Evolutionary conservation across 37 sponge, comb jelly and placozoan genomes (phyloP).

Genomic region (Ianthella basta): DNA sequence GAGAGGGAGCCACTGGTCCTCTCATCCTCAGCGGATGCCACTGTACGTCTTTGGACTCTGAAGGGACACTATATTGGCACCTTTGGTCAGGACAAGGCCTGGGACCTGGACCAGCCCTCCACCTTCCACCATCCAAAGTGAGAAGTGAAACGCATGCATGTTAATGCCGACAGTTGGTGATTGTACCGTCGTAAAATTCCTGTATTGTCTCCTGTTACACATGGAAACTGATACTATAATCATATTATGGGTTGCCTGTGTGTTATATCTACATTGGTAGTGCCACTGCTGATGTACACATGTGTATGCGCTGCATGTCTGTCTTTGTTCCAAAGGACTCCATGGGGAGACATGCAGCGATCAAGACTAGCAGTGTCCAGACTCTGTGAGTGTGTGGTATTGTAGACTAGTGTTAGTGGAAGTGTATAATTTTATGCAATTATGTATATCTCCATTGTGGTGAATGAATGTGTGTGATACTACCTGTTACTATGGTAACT

Average conservation of each 20-base stretch:
- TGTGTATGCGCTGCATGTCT: background rate
- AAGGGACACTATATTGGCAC: conserved; percentile 87
- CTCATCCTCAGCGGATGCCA: conserved; percentile 84
- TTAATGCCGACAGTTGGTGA: background rate
- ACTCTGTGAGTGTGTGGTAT: background rate
- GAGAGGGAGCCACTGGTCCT: conserved; percentile 66
- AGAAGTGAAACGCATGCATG: background rate
- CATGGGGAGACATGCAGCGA: conserved; percentile 30
- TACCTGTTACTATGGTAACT: too few relatives aligned
- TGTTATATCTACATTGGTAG: too few relatives aligned
- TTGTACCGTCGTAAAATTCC: too few relatives aligned
- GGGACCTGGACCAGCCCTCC: conserved; percentile 54
- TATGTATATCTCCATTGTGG: background rate
- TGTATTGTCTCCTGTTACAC: too few relatives aligned
- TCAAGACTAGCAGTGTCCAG: background rate
- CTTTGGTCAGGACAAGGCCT: conserved; percentile 88
- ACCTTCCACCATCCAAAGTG: conserved; percentile 77
- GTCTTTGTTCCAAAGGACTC: conserved; percentile 4
- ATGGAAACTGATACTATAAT: too few relatives aligned
- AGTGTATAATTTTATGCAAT: background rate
- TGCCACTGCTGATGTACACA: background rate
- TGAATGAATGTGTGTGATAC: too few relatives aligned
- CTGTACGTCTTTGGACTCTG: conserved; percentile 88
- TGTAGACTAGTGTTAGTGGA: background rate
- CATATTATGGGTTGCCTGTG: too few relatives aligned